Percentiles rank a stretch among this genome's conserved stretches.
These are phyloP conservation scores for Alethe diademata DNA, from an alignment of 2,113 vertebrate genomes.

Conservation along the genomic window DNA sequence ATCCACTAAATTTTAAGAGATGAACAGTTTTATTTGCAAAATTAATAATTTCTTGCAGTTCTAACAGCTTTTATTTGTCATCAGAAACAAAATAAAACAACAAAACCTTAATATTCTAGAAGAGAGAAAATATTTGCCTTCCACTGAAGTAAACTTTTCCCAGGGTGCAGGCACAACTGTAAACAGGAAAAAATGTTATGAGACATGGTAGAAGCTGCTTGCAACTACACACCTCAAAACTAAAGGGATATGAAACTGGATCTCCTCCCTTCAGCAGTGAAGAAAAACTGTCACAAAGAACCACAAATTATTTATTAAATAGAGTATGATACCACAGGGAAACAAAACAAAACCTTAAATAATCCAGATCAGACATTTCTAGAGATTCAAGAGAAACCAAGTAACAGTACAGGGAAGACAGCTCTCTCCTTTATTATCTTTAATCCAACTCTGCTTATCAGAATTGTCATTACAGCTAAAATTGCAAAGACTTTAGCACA, in stretches of 20 bases:
- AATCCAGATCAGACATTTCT: not conserved
- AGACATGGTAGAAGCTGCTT: not conserved
- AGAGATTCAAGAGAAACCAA: not conserved
- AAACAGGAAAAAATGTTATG: not conserved
- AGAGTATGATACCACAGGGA: not conserved
- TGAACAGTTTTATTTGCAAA: not conserved
- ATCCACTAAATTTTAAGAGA: not conserved
- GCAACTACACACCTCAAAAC: not conserved
- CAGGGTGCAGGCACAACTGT: not conserved
- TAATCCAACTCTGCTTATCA: conserved; percentile 33
- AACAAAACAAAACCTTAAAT: conserved; percentile 41
- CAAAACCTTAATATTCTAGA: not conserved
- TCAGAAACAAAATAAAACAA: not conserved
- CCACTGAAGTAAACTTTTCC: not conserved
- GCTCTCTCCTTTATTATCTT: not conserved
- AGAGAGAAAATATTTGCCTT: conserved; percentile 35
- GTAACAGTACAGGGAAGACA: not conserved
- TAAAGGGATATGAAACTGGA: not conserved
- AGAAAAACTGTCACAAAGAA: conserved; percentile 43
- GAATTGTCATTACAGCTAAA: not conserved
- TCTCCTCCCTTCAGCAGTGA: not conserved
- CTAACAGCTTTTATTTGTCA: not conserved
- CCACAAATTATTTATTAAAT: conserved; percentile 54
- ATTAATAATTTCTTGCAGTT: not conserved
- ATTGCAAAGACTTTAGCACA: conserved; percentile 16